phyloP scores from a whole-genome alignment of 2,888 invertebrate genomes.

The Sceliomorpha sp. region DNA sequence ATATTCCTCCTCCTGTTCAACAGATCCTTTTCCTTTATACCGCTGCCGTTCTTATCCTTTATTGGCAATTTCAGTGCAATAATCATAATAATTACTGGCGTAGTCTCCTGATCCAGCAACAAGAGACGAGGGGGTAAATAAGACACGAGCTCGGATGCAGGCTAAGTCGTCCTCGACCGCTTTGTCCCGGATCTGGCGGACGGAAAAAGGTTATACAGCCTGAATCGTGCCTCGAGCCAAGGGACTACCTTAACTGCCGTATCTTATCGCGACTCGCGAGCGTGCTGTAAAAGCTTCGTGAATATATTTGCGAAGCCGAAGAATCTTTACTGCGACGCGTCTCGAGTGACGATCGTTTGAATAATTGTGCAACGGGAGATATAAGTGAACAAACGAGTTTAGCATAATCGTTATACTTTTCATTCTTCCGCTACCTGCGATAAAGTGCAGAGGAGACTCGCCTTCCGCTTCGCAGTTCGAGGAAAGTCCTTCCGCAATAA shows the following conservation, averaged over 20 bases:
- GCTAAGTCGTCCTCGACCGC: conserved; percentile 57
- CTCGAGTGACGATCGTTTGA: conserved; percentile 56
- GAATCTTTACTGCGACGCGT: conserved; percentile 50
- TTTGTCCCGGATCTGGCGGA: conserved; percentile 62
- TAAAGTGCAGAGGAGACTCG: conserved; percentile 39
- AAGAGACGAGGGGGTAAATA: conserved; percentile 37
- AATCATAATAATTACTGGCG: conserved; percentile 39
- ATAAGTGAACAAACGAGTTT: conserved; percentile 55
- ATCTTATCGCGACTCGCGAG: conserved; percentile 55
- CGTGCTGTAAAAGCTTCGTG: conserved; percentile 52
- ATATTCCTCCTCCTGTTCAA: too few relatives aligned
- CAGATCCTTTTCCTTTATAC: too few relatives aligned
- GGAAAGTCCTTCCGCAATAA: conserved; percentile 46
- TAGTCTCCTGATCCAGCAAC: conserved; percentile 15
- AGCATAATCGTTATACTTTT: conserved; percentile 56
- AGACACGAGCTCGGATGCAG: conserved; percentile 44
- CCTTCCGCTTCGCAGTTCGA: conserved; percentile 33
- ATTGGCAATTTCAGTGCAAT: conserved; percentile 36
- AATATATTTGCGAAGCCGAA: conserved; percentile 52
- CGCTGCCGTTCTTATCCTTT: conserved; percentile 41
- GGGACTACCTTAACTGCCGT: conserved; percentile 56
- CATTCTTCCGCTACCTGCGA: conserved; percentile 47
- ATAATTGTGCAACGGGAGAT: conserved; percentile 53
- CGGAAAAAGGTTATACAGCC: conserved; percentile 40
- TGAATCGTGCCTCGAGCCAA: conserved; percentile 40